Conservation (phyloP, 2,797 vertebrate species). For the Vipera latastei region DNA sequence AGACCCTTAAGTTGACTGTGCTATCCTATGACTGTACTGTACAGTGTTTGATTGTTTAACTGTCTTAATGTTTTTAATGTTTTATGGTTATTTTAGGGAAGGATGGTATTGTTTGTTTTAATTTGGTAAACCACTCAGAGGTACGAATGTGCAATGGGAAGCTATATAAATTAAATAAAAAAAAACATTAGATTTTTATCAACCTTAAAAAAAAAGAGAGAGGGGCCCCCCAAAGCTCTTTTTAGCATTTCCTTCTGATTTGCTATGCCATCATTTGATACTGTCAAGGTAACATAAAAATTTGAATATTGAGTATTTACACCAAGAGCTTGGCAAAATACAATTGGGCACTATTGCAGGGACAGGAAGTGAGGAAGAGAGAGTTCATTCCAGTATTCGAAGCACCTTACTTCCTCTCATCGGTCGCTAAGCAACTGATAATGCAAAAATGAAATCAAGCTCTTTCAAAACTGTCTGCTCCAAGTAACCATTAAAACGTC, state of each 20-base stretch:
- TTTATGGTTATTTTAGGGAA: neutral
- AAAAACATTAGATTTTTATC: neutral
- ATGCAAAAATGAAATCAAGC: conserved; percentile 63
- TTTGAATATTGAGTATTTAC: conserved; percentile 6
- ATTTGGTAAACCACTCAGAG: neutral
- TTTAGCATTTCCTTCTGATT: neutral
- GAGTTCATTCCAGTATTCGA: conserved; percentile 51
- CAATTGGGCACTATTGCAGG: conserved; percentile 32
- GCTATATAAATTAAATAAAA: neutral
- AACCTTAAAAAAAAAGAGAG: neutral
- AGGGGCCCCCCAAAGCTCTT: no score
- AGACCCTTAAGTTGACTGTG: neutral
- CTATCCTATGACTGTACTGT: neutral
- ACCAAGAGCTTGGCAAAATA: conserved; percentile 31
- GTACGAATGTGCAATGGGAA: neutral
- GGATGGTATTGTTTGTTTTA: neutral
- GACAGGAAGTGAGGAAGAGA: conserved; percentile 40
- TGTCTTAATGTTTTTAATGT: neutral
- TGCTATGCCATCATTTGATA: neutral
- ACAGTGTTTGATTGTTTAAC: neutral
- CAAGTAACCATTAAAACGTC: conserved; percentile 55
- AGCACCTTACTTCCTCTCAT: conserved; percentile 49
- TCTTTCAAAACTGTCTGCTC: conserved; percentile 53
- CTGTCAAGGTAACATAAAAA: neutral
- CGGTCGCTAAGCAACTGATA: conserved; percentile 65